Conservation (phyloP, 2,797 vertebrate genomes). For the Syngnathus acus region DNA sequence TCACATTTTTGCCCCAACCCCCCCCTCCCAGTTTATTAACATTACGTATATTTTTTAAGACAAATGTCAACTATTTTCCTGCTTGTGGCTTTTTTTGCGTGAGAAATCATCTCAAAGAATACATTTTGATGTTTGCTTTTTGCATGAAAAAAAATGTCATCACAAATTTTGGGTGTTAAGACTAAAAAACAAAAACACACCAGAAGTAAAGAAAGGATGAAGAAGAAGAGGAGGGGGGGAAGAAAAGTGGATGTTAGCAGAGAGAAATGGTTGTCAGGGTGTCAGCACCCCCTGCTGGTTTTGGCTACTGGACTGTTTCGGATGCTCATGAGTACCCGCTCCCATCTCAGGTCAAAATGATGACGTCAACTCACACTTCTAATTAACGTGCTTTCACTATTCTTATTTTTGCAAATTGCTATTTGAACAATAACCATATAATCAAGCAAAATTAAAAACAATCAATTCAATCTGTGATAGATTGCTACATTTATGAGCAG, state of each 20-base stretch:
- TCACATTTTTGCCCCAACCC: background rate
- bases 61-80: background rate
- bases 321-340: conserved; percentile 39
- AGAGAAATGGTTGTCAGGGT: conserved; percentile 69
- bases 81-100: background rate
- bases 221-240: conserved; percentile 9
- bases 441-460: background rate
- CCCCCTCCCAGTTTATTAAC: background rate
- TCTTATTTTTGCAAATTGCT: background rate
- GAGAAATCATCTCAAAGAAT: background rate
- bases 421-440: background rate
- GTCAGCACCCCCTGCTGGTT: conserved; percentile 96
- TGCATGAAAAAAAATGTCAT: background rate
- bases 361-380: background rate
- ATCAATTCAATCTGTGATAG: no score
- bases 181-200: conserved; percentile 10
- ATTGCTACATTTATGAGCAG: background rate
- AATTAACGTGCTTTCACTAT: background rate
- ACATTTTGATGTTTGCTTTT: background rate
- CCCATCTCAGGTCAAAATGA: background rate
- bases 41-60: background rate
- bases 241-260: conserved; percentile 21
- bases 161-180: conserved; percentile 5
- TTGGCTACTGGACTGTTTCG: conserved; percentile 41
- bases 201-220: conserved; percentile 18